Evolutionary conservation across 1,140 invertebrate species (phyloP).

Genomic region (Dreissena polymorpha): DNA sequence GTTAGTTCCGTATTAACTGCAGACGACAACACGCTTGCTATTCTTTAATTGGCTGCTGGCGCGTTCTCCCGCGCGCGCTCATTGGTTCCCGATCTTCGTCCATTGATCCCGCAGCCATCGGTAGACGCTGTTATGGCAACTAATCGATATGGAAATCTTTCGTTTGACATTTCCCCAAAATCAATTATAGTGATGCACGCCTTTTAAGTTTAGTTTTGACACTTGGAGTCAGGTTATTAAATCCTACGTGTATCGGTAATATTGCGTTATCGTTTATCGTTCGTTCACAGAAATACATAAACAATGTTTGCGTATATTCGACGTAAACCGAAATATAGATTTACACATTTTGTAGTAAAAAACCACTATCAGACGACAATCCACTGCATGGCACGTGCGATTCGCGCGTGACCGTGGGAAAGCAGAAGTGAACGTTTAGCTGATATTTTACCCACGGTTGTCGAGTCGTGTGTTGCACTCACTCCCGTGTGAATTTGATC

Average conservation of each 20-base stretch:
- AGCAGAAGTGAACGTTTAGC: constrained; percentile 38
- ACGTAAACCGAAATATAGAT: too few relatives aligned
- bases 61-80: constrained; percentile 39
- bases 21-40: constrained; percentile 56
- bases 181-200: constrained; percentile 35
- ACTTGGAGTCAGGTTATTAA: constrained; percentile 29
- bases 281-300: background rate
- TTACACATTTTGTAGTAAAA: too few relatives aligned
- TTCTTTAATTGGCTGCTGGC: constrained; percentile 62
- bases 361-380: constrained; percentile 46
- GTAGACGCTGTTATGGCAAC: constrained; percentile 44
- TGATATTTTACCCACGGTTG: constrained; percentile 47
- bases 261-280: constrained; percentile 17
- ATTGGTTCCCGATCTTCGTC: constrained; percentile 28
- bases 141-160: constrained; percentile 37
- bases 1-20: constrained; percentile 57
- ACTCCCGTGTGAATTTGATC: constrained; percentile 51
- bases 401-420: constrained; percentile 70
- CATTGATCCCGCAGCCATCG: constrained; percentile 28
- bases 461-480: constrained; percentile 40
- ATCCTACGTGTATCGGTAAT: constrained; percentile 1
- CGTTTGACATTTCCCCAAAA: constrained; percentile 38
- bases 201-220: constrained; percentile 19
- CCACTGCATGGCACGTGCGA: constrained; percentile 52
- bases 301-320: too few relatives aligned